Percentiles rank a stretch among this genome's conserved stretches.
Conservation (phyloP, 2,797 vertebrate species). For the Bucorvus abyssinicus region DNA sequence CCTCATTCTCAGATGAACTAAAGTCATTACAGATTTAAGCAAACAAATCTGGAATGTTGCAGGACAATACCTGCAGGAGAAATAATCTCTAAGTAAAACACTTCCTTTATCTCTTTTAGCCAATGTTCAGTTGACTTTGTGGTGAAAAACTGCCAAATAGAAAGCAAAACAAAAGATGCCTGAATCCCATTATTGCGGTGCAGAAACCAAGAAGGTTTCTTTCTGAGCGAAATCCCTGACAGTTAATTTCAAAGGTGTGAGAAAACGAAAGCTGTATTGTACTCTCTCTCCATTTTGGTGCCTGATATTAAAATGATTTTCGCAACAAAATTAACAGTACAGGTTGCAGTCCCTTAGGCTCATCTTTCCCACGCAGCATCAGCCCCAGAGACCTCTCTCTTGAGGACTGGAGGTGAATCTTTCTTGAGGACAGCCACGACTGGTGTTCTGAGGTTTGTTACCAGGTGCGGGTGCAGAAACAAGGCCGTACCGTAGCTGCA, state of each 20-base stretch:
- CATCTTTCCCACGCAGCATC: neutral
- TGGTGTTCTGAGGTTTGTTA: neutral
- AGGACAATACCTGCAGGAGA: neutral
- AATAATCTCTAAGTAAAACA: neutral
- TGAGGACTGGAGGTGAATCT: neutral
- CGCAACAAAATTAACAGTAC: neutral
- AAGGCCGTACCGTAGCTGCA: neutral
- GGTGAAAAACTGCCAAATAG: neutral
- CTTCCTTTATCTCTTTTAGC: neutral
- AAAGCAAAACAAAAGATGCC: neutral
- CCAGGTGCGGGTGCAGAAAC: neutral
- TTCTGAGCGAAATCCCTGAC: neutral
- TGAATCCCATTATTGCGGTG: neutral
- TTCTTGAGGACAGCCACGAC: neutral
- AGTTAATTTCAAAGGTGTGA: neutral
- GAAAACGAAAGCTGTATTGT: neutral
- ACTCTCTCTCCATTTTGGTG: neutral
- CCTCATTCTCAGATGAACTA: neutral
- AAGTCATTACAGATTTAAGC: constrained; percentile 3
- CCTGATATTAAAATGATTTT: neutral
- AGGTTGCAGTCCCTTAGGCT: neutral
- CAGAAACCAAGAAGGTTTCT: neutral
- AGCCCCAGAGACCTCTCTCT: neutral
- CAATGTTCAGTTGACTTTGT: neutral
- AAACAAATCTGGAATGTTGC: neutral